Evolutionary conservation across 1,140 invertebrate species (phyloP), one percentile per base, ranked within the genome.

Genomic region (Ectropis grisescens): DNA sequence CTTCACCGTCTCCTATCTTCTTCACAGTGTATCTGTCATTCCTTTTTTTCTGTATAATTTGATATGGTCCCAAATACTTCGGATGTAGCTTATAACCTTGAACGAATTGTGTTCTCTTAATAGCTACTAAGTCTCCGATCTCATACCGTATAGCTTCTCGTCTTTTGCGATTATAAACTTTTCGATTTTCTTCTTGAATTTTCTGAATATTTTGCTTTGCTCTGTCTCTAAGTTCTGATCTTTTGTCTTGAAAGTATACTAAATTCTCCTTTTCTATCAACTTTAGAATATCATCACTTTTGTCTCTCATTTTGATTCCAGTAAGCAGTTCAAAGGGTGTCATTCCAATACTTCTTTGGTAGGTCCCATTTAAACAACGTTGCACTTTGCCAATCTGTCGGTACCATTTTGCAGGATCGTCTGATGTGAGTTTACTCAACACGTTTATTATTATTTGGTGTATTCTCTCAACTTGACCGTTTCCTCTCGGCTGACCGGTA

Each of bases 11-110:
- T 13, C 23, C 24, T 10, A 40, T 1, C 14, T 56, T 55, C 11
- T 33, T n/a, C 4, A 52, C 36, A 9, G 29, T 9, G 16, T 52
- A 61, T 31, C 61, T 32, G 12, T 67, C 45, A 14, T 57, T 58
- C 4, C 48, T 22, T 28, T 48, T 53, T 1, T 24, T 23, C 11
- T 46, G 38, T 2, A 29, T 27, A 5, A 65, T 45, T n/a, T 41
- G 15, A 30, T 82, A 81, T 1, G 71, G 69, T 10, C 69, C 71
- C 11, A 81, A 28, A 35, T 45, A 82, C 24, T 76, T 74, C 9
- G 35, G 39, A 12, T 54, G 41, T 6, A 81, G 13, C 30, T 81
- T 81, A 9, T 56, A 29, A 1, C 64, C 69, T 11, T 45, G 30
- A 3, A 45, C 39, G 40, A 66, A 66, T 13, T 79, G 67, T 0